These are phyloP conservation scores for Cydia pomonella DNA, from an alignment of 1,140 invertebrate genomes.

Conservation along the genomic window DNA sequence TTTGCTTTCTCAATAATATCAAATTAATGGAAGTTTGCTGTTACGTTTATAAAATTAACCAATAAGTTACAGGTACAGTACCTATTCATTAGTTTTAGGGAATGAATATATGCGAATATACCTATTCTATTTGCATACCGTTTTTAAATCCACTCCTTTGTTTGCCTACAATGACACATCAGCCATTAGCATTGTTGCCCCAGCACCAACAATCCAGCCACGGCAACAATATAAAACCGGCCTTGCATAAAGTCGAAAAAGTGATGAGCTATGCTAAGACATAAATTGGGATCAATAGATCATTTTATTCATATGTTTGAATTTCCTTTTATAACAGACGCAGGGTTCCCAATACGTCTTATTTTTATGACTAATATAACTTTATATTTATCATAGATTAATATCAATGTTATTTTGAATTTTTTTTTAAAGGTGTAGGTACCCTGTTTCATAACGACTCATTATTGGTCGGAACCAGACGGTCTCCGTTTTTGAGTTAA, in stretches of 20 bases:
- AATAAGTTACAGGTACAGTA: too few species aligned
- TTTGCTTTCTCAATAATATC: not conserved
- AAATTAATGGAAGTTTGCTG: not conserved
- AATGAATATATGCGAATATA: not conserved
- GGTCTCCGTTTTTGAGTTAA: not conserved
- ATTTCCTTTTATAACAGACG: not conserved
- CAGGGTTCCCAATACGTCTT: not conserved
- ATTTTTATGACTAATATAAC: not conserved
- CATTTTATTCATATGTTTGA: not conserved
- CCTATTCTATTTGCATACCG: not conserved
- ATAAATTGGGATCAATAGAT: not conserved
- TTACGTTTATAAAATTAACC: too few species aligned
- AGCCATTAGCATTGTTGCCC: conserved; percentile 30
- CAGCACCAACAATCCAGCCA: conserved; percentile 10
- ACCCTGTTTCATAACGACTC: too few species aligned
- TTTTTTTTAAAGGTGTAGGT: too few species aligned
- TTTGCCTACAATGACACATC: conserved; percentile 21
- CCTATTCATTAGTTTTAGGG: not conserved
- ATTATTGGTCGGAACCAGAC: not conserved
- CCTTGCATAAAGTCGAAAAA: conserved; percentile 18
- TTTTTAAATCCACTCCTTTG: conserved; percentile 15
- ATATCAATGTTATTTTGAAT: too few species aligned
- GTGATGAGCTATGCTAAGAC: not conserved
- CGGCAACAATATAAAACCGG: conserved; percentile 10
- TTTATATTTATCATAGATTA: not conserved